Base-by-base conservation (phyloP, 2,797 vertebrate species). In the Labeo calbasu region DNA sequence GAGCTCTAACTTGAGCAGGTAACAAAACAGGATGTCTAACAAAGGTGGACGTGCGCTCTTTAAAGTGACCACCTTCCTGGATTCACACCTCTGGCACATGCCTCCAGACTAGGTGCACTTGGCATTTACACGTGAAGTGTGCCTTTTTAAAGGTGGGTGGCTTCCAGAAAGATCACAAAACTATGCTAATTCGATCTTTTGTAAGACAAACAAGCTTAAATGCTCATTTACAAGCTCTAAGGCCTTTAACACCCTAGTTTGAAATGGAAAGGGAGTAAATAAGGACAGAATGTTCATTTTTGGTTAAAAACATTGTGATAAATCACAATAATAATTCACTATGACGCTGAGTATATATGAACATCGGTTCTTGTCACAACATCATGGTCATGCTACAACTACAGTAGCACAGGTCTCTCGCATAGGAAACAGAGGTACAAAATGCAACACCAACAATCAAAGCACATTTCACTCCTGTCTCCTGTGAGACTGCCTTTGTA, bases 401-500 rank as follows among this genome's bases (percentile, higher is more conserved):
- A 79, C 14, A 71, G 40, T 51, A 82, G 57, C 25, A 69, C 59
- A 70, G 32, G n/a, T 51, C 51, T 88, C 40, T 21, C 12, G 23
- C 46, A 15, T 43, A 57, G 25, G 43, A 59, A 28, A 46, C 23
- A 69, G 77, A 48, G 71, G 84, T 76, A 84, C 8, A 55, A 87
- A 82, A 81, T 59, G 12, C 48, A 77, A 85, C 63, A 61, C 83
- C 63, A 15, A 10, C 19, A 50, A 40, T 28, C 40, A 32, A 57
- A 81, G 80, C 86, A 85, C 71, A 86, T 77, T 87, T 78, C 77
- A 63, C 71, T 82, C 32, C 0, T 21, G 50, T 81, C 85, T 84
- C 36, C 72, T 85, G 40, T 0, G 17, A 78, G 12, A 77, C 66
- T 46, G 55, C 19, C 66, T 75, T 77, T 83, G 36, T 43, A 73